Base-by-base conservation (phyloP, 1,140 invertebrate genomes). In the Halictus rubicundus region DNA sequence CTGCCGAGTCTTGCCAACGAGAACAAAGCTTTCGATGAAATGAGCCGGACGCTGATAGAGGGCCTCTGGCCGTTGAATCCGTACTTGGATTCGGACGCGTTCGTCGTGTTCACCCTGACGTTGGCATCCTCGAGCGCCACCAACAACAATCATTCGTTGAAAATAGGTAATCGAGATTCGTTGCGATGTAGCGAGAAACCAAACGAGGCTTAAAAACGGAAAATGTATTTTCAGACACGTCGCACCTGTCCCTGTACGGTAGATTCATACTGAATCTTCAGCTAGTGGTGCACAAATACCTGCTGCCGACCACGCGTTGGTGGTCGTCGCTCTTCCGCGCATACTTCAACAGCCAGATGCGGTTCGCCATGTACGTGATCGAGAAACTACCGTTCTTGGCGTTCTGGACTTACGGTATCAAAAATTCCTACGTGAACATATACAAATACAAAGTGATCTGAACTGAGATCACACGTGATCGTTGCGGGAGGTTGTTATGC, bases 11-110 rank as follows among this genome's bases (percentile, higher is more conserved):
- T 93, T 23, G 83, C 87, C 2, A 68, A 68, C 16, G 88, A 60
- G 23, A 77, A 73, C 9, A 65, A 89, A 37, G 80, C 88, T 12
- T 92, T 92, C 63, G 74, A 89, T 1, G 42, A 87, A 37, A 93
- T 93, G 93, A 88, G 92, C n/a, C 72, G 66, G 6, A 71, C 88
- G 0, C 73, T 94, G n/a, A 63, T 93, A 10, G 74, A 92, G 70
- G 91, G 91, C 8, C 77, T 94, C 19, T 93, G 92, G 92, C 89
- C 92, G 0, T 75, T 94, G 14, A 91, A 92, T 57, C 93, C 93
- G 6, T 87, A 89, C 60, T 68, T 94, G 2, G 88, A 94, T 49
- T 70, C 88, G 3, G 70, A 91, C 21, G 93, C 93, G 0, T 94
- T 93, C 74, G 87, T 87, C 6, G 84, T 89, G 1, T 93, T 94